phyloP scores from a whole-genome alignment of 2,113 vertebrate species.

The Desmodus rotundus region DNA sequence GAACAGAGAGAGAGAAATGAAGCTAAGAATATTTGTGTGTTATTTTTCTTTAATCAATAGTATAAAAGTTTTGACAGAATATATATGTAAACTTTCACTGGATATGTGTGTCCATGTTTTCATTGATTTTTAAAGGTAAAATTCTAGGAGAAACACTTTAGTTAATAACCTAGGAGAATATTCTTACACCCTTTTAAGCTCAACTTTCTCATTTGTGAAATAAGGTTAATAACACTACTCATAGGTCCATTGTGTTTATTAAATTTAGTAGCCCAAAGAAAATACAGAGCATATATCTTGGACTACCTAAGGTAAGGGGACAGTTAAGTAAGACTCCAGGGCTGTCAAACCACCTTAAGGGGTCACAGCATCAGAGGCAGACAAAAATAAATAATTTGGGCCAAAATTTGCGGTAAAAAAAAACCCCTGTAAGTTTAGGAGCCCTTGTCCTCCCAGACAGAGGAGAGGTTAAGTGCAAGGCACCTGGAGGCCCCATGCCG shows the following conservation, averaged over 20 bases:
- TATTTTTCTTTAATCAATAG: not conserved
- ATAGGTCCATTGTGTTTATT: not conserved
- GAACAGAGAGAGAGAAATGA: not conserved
- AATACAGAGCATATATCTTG: not conserved
- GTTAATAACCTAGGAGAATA: not conserved
- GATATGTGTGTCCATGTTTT: not conserved
- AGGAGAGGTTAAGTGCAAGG: slow-evolving; percentile 75
- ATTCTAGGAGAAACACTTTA: not conserved
- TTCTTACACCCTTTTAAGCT: not conserved
- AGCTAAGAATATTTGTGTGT: not conserved
- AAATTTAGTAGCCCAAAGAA: slow-evolving; percentile 3
- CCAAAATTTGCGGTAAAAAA: slow-evolving; percentile 81
- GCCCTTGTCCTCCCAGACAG: slow-evolving; percentile 65
- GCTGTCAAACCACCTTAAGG: slow-evolving; percentile 60
- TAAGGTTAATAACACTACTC: not conserved
- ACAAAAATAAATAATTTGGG: slow-evolving; percentile 81
- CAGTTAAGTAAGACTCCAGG: slow-evolving; percentile 75
- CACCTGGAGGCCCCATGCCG: not conserved
- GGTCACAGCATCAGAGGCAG: slow-evolving; percentile 64
- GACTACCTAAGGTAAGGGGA: slow-evolving; percentile 36
- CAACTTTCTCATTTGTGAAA: not conserved
- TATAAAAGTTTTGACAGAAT: not conserved
- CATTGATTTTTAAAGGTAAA: not conserved
- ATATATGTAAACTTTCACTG: not conserved
- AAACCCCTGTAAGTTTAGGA: slow-evolving; percentile 78